Conservation (phyloP, 2,797 vertebrate genomes). For the Enteromius mattozi region DNA sequence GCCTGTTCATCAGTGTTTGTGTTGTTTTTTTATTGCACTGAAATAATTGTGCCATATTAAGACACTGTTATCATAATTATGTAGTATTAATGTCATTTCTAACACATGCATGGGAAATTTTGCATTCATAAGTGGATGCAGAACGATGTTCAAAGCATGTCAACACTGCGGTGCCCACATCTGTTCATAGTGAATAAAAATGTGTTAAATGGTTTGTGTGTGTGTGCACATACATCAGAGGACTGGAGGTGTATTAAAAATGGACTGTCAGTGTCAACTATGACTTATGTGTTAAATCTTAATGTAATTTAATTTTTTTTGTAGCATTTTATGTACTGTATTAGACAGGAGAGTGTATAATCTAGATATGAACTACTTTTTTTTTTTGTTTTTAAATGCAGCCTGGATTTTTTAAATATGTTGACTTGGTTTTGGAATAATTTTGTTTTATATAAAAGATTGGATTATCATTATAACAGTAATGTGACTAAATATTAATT, state of each 20-base stretch:
- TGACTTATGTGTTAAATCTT: not conserved
- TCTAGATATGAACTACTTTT: not conserved
- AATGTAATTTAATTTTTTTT: not conserved
- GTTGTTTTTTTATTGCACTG: not conserved
- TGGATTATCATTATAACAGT: not conserved
- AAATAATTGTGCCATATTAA: slow-evolving; percentile 11
- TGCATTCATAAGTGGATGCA: not conserved
- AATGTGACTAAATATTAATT: not conserved
- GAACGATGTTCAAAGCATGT: not conserved
- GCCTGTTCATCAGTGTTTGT: not conserved
- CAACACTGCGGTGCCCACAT: not conserved
- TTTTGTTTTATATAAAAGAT: not conserved
- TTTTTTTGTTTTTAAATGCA: not conserved
- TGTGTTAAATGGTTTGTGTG: not conserved
- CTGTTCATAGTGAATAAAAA: slow-evolving; percentile 1
- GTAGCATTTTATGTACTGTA: not conserved
- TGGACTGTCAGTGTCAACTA: not conserved
- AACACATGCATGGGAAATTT: not conserved
- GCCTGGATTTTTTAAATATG: not conserved
- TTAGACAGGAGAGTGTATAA: not conserved
- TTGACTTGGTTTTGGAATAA: not conserved
- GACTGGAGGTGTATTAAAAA: not conserved
- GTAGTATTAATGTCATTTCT: not conserved
- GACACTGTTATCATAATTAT: not conserved
- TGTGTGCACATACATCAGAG: not conserved